Evolutionary conservation across 2,113 vertebrate species (phyloP).

Genomic region (Lepus americanus): DNA sequence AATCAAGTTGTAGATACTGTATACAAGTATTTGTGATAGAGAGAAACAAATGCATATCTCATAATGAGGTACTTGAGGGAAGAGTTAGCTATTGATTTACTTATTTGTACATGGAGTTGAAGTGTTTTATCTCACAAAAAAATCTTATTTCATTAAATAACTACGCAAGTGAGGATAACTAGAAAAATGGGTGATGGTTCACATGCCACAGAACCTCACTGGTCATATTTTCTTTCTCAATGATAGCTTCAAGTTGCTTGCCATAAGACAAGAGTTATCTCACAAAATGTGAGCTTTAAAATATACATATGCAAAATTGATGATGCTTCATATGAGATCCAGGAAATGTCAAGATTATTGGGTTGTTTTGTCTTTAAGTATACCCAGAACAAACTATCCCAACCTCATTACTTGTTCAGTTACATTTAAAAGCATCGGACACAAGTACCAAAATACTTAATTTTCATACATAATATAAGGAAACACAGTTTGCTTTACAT

Average conservation of each 20-base stretch:
- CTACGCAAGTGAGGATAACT: neutral
- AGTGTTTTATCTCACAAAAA: slow-evolving; percentile 49
- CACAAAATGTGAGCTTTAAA: slow-evolving; percentile 41
- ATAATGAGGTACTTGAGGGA: neutral
- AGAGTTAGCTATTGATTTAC: slow-evolving; percentile 24
- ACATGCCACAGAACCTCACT: neutral
- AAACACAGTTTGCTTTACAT: neutral
- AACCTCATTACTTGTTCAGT: neutral
- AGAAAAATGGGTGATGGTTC: slow-evolving; percentile 46
- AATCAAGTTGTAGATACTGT: neutral
- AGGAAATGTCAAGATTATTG: neutral
- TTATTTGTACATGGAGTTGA: neutral
- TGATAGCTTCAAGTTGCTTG: slow-evolving; percentile 52
- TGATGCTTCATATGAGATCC: neutral
- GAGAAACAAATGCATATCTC: neutral
- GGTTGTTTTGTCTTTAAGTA: neutral
- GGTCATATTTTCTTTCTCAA: slow-evolving; percentile 50
- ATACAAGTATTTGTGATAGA: slow-evolving; percentile 34
- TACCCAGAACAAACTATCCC: neutral
- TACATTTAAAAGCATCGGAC: neutral
- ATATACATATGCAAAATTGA: neutral
- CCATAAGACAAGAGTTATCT: slow-evolving; percentile 61
- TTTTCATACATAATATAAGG: neutral
- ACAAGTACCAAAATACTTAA: neutral
- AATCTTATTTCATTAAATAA: slow-evolving; percentile 47